Conservation (phyloP, 2,113 vertebrate species). For the Calidris pygmaea region DNA sequence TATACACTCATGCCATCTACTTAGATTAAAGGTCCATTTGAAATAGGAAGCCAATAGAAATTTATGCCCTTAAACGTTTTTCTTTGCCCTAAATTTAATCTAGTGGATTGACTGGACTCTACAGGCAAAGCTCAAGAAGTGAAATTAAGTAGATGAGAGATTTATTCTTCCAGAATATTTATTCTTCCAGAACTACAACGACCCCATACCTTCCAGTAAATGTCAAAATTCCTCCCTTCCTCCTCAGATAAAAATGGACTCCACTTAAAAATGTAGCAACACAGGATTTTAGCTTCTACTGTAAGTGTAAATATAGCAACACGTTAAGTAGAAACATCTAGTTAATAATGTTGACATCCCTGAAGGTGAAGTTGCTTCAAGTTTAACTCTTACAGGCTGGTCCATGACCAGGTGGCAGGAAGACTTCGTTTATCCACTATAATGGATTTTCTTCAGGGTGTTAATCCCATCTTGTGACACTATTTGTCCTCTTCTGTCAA, state of each 20-base stretch:
- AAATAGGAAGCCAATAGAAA: background rate
- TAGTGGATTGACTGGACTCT: background rate
- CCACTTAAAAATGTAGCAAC: background rate
- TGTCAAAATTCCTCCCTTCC: background rate
- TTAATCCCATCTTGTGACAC: background rate
- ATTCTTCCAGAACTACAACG: background rate
- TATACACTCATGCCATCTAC: background rate
- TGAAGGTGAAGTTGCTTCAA: background rate
- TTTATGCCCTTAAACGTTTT: background rate
- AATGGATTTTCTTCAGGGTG: background rate
- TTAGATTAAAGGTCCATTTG: background rate
- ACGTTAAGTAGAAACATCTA: conserved; percentile 16
- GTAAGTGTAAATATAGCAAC: conserved; percentile 12
- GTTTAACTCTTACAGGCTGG: background rate
- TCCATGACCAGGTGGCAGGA: background rate
- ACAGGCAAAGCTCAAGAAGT: background rate
- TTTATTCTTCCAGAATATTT: conserved; percentile 7
- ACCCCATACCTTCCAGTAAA: conserved; percentile 21
- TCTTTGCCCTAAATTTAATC: background rate
- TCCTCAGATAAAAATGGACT: background rate
- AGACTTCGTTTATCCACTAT: background rate
- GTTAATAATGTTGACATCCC: background rate
- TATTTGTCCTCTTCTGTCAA: background rate
- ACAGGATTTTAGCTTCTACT: background rate
- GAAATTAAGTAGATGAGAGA: background rate